Evolutionary conservation across 2,888 invertebrate species (phyloP).

Genomic region (Nomada fucata): DNA sequence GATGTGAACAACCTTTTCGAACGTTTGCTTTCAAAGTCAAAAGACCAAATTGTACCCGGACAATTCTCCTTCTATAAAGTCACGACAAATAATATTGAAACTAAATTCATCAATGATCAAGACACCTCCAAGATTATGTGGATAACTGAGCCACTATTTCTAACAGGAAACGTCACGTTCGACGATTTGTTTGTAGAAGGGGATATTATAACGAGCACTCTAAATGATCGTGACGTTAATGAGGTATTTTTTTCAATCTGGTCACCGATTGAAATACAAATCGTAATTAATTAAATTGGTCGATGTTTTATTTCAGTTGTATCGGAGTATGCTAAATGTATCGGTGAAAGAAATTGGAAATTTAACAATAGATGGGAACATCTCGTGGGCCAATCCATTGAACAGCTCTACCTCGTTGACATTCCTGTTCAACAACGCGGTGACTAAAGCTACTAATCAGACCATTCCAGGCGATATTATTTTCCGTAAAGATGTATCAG

Average conservation of each 20-base stretch:
- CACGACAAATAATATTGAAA: slow-evolving; percentile 57
- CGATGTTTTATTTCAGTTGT: slow-evolving; percentile 66
- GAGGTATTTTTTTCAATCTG: slow-evolving; percentile 63
- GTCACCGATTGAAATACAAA: not conserved
- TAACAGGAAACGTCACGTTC: slow-evolving; percentile 73
- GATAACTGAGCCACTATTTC: slow-evolving; percentile 68
- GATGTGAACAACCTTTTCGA: slow-evolving; percentile 62
- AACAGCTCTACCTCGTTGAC: slow-evolving; percentile 59
- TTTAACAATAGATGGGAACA: slow-evolving; percentile 70
- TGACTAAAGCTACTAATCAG: slow-evolving; percentile 73
- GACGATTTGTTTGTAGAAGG: slow-evolving; percentile 67
- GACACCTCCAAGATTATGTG: slow-evolving; percentile 66
- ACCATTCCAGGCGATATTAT: slow-evolving; percentile 59
- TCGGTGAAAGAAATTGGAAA: slow-evolving; percentile 48
- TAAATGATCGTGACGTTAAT: slow-evolving; percentile 68
- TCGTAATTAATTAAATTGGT: not conserved
- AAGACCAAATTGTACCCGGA: slow-evolving; percentile 66
- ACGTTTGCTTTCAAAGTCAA: slow-evolving; percentile 68
- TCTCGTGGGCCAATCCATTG: slow-evolving; percentile 69
- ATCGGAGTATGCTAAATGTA: slow-evolving; percentile 59
- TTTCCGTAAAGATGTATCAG: slow-evolving; percentile 60
- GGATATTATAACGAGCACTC: slow-evolving; percentile 60
- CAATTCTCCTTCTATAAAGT: slow-evolving; percentile 64
- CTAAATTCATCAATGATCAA: slow-evolving; percentile 67
- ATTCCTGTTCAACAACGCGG: slow-evolving; percentile 70